phyloP scores from a whole-genome alignment of 2,797 vertebrate species.

The Tamandua tetradactyla region DNA sequence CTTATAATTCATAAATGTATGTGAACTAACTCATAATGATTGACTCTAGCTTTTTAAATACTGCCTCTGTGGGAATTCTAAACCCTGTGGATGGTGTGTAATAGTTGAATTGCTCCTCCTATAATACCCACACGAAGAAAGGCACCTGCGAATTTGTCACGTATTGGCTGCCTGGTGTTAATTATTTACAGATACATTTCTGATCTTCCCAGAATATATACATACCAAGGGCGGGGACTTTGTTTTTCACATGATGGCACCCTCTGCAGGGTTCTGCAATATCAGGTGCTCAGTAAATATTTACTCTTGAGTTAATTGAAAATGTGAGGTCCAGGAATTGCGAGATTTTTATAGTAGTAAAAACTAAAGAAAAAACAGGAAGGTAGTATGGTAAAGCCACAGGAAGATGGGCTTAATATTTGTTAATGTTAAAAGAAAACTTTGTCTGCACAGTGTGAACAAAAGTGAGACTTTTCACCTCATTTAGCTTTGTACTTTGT shows the following conservation, averaged over 20 bases:
- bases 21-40: neutral
- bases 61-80: neutral
- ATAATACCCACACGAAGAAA: neutral
- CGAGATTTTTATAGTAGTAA: conserved; percentile 10
- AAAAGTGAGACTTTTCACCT: conserved; percentile 8
- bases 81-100: neutral
- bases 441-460: neutral
- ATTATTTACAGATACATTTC: neutral
- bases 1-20: neutral
- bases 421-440: neutral
- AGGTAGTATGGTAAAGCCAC: neutral
- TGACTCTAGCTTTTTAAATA: neutral
- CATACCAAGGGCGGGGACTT: neutral
- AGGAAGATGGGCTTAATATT: conserved; percentile 32
- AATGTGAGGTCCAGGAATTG: neutral
- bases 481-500: neutral
- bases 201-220: neutral
- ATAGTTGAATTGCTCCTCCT: neutral
- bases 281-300: neutral
- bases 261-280: neutral
- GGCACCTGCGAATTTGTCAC: neutral
- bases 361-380: neutral
- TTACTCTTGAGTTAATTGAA: conserved; percentile 19
- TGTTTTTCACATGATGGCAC: neutral
- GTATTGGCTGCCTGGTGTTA: neutral